Conservation (phyloP, 2,113 vertebrate genomes). For the Rhea americana region DNA sequence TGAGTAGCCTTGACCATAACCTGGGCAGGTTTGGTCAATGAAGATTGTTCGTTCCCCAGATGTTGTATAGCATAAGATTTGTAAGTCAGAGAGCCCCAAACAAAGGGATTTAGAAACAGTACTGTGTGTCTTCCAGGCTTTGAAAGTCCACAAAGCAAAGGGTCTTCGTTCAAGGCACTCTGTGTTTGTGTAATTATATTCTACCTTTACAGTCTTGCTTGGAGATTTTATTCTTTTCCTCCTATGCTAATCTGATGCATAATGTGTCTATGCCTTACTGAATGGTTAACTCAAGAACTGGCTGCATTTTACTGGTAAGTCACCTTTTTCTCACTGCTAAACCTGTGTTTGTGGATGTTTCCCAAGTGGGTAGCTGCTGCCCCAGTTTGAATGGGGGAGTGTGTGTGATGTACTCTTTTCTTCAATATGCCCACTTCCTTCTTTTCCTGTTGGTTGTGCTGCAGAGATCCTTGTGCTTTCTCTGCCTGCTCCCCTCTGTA, state of each 20-base stretch:
- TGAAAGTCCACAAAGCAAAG: background rate
- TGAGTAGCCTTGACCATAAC: background rate
- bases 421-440: background rate
- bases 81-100: background rate
- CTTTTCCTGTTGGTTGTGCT: background rate
- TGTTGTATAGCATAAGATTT: background rate
- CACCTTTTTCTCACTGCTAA: background rate
- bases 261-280: background rate
- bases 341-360: background rate
- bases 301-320: background rate
- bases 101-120: background rate
- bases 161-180: background rate
- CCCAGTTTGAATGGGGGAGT: background rate
- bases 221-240: background rate
- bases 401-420: background rate
- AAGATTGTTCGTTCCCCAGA: background rate
- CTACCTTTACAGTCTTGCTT: background rate
- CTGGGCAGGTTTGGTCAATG: background rate
- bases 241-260: background rate
- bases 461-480: background rate
- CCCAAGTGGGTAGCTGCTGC: fast-evolving
- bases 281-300: background rate
- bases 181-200: background rate
- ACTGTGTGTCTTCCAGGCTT: background rate
- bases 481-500: background rate